These are phyloP conservation scores for Pegoplata infirma DNA, from an alignment of 2,888 invertebrate genomes.

Conservation along the genomic window DNA sequence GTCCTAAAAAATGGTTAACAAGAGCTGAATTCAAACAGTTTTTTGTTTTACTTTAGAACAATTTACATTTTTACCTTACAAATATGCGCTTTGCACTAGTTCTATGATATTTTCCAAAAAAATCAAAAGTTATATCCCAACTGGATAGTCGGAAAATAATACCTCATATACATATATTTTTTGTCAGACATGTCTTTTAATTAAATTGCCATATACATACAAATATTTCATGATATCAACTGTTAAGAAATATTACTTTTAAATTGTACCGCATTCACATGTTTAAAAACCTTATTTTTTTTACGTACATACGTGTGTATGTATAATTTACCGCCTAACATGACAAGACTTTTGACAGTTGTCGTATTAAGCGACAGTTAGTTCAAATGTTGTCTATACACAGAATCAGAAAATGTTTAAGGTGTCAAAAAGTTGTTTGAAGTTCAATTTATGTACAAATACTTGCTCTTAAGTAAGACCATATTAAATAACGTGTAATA, in stretches of 20 bases:
- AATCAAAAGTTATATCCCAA: too few relatives aligned
- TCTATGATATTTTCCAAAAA: too few relatives aligned
- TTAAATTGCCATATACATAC: conserved; percentile 25
- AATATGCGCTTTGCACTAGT: too few relatives aligned
- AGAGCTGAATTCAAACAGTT: too few relatives aligned
- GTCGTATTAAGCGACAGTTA: conserved; percentile 34
- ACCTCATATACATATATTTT: too few relatives aligned
- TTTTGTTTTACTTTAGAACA: too few relatives aligned
- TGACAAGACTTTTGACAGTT: conserved; percentile 31
- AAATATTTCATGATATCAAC: conserved; percentile 5
- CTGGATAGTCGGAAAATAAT: too few relatives aligned
- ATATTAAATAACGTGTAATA: conserved; percentile 27
- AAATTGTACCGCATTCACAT: conserved; percentile 35
- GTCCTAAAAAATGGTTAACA: too few relatives aligned
- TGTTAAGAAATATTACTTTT: conserved; percentile 20
- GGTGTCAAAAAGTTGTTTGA: conserved; percentile 1
- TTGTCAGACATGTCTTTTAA: conserved; percentile 7
- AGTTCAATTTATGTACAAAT: neutral
- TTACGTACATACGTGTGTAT: conserved; percentile 18
- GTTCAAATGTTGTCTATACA: conserved; percentile 20
- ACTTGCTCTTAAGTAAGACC: neutral
- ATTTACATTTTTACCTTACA: too few relatives aligned
- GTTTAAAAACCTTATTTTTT: conserved; percentile 27
- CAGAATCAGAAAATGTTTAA: neutral
- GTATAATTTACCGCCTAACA: conserved; percentile 25